Evolutionary conservation across 2,888 invertebrate species (phyloP), one percentile per base, ranked within the genome.

Genomic region (Diogma glabrata): DNA sequence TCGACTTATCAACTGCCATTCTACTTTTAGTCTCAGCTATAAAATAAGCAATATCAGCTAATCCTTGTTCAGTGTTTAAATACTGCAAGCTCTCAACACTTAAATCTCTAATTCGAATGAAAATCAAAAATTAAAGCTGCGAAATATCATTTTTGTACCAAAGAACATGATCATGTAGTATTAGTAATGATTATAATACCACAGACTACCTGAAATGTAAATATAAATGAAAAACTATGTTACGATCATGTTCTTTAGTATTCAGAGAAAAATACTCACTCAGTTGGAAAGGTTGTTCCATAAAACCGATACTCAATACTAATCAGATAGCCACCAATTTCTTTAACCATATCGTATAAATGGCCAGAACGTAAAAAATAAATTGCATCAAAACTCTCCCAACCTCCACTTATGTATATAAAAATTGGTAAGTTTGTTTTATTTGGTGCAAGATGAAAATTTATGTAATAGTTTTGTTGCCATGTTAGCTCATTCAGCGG

Each of bases 31-130:
- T 17, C 23, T 33, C 22, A 23, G n/a, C 30, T 2, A 54, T 28
- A 23, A 52, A 52, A 20, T 38, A 19, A 12, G 51, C 51, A 4
- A 54, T 30, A 51, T 54, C 54, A 22, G 50, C 51, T 12, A 49
- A 10, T 2, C 40, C 16, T 47, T 54, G 54, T 14, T 54, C 49
- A 5, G 52, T 38, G 10, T 47, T 54, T n/a, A 54, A 17, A 20
- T 30, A 54, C 24, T 14, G 22, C 16, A 54, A 12, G 47, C 49
- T 52, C 16, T 47, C 30, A 9, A 50, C 38, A 17, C 49, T 38
- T n/a, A 50, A 36, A 36, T 54, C 49, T 14, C n/a, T n/a, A n/a
- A n/a, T n/a, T n/a, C n/a, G n/a, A n/a, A n/a, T n/a, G n/a, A n/a
- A n/a, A n/a, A n/a, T n/a, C n/a, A n/a, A n/a, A n/a, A n/a, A n/a